Conservation (phyloP, 2,113 vertebrate species). For the Hydrolagus affinis region DNA sequence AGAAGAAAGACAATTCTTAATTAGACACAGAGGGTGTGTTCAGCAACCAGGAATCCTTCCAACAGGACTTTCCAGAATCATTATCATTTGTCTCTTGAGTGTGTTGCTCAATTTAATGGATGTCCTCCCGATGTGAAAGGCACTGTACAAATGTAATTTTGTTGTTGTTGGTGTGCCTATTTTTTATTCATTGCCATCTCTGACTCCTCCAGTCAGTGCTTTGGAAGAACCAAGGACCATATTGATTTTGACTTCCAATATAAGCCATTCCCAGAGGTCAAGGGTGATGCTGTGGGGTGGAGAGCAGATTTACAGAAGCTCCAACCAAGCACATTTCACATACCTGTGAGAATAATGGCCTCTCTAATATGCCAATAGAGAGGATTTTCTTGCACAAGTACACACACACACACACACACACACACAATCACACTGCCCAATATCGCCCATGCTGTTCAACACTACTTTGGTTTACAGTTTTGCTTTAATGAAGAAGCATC, state of each 20-base stretch:
- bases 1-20: neutral
- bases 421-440: no score
- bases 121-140: no score
- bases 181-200: neutral
- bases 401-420: neutral
- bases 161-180: no score
- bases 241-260: constrained; percentile 18
- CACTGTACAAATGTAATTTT: no score
- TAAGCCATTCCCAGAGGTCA: neutral
- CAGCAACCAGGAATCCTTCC: neutral
- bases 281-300: neutral
- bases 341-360: no score
- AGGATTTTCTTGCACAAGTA: no score
- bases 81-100: no score
- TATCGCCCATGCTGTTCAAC: no score
- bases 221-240: neutral
- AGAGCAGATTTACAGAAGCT: neutral
- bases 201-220: neutral
- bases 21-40: neutral
- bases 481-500: neutral
- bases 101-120: no score
- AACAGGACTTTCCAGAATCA: no score
- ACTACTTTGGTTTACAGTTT: neutral
- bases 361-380: no score
- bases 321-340: no score